Evolutionary conservation across 2,113 vertebrate species (phyloP).

Genomic region (Lophotis ruficrista): DNA sequence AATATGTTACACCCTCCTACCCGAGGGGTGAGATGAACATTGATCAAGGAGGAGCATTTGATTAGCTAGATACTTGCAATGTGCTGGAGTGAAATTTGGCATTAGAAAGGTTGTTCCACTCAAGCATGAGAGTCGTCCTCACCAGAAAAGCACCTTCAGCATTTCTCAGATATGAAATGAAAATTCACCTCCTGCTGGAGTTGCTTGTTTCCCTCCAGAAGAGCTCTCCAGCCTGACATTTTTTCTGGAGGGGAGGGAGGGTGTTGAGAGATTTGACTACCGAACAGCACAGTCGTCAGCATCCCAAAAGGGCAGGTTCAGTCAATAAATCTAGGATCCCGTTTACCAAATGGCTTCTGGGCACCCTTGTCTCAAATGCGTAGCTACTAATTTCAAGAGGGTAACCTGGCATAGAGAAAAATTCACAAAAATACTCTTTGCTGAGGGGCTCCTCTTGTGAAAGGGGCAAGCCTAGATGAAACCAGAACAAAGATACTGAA

Average conservation of each 20-base stretch:
- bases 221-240: background rate
- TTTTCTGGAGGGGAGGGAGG: slow-evolving; percentile 49
- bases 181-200: background rate
- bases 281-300: slow-evolving; percentile 20
- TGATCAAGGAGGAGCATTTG: background rate
- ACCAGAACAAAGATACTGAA: slow-evolving; percentile 11
- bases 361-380: background rate
- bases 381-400: background rate
- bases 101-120: background rate
- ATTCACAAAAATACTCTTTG: background rate
- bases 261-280: slow-evolving; percentile 29
- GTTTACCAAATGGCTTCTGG: slow-evolving; percentile 34
- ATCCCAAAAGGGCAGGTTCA: slow-evolving; percentile 35
- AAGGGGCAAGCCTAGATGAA: background rate
- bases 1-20: background rate
- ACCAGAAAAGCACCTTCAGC: slow-evolving; percentile 31
- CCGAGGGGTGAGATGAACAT: background rate
- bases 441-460: background rate
- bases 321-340: slow-evolving; percentile 33
- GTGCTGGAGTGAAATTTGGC: background rate
- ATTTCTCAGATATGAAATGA: background rate
- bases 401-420: background rate
- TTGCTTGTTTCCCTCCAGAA: slow-evolving; percentile 22
- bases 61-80: background rate
- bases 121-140: background rate